Base-by-base conservation (phyloP, 2,797 vertebrate species). In the Lophius americanus region DNA sequence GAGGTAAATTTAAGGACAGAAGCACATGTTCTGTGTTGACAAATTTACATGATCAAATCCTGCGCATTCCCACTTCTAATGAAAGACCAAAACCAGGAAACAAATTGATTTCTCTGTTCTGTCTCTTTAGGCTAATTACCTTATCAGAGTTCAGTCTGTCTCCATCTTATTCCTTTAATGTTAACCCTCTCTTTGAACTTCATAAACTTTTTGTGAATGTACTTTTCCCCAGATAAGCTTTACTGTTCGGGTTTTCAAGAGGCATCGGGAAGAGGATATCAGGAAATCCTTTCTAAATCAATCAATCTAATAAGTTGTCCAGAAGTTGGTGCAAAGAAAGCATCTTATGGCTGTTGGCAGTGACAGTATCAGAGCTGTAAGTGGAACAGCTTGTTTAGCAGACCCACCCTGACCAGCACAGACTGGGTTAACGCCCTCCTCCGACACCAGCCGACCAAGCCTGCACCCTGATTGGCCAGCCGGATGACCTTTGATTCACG, bases 321-420 rank as follows among this genome's bases (percentile, higher is more conserved):
- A 6, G 38, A 37, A 49, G 57, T 58, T 14, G 46, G 43, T 42
- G 62, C 57, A 33, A 61, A 75, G 77, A 70, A 79, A 84, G 73
- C 69, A 13, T 61, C 11, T 49, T 3, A 14, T 42, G 58, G 52
- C 62, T 35, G 52, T 66, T 49, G 51, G 52, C 70, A 70, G 86
- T 49, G 64, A 78, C 60, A 13, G 71, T 58, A 33, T 60, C 51
- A 46, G 50, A 61, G 64, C 70, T 85, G 87, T 79, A 87, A 89
- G 87, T 79, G 60, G 60, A 83, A 74, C 73, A 72, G 74, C 85
- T 88, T 91, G 86, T 92, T 86, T 83, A 83, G 84, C 67, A 78
- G 90, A 88, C 91, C 85, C 91, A 89, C 88, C 92, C 91, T 79
- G 81, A 80, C 81, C 86, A 60, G 76, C 86, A 90, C 91, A 92